Evolutionary conservation across 1,140 invertebrate species (phyloP), one percentile per base, ranked within the genome.

Genomic region (Drosophila orena): DNA sequence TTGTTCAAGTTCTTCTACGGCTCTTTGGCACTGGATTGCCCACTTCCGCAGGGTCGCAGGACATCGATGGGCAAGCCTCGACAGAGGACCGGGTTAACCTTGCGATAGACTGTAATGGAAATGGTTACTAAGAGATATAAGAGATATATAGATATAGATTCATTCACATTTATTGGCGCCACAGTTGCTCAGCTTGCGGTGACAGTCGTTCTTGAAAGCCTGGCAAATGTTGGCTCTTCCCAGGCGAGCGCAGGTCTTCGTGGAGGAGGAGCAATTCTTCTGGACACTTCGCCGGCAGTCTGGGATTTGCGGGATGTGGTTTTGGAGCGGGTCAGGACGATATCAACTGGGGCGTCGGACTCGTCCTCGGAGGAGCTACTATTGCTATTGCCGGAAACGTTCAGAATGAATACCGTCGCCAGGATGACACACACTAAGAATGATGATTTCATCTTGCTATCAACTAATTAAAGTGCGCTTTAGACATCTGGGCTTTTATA

Each of bases 181-280:
- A 35, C 79, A 81, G 27, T 77, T 68, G 20, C 43, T 37, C 14
- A 66, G 6, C 12, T 49, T 17, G 0, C 59, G 66, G 3, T 60
- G 22, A 27, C 79, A 81, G 12, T 77, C 47, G 22, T 77, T 68
- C 15, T 11, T 14, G 12, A 66, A 65, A 30, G 60, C 60, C 27
- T 66, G 38, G 37, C 79, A 81, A 8, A 77, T 47, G 37, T 81
- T 81, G 17, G 73, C 74, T 11, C 30, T 55, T 17, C 43, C 68
- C 3, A 59, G 30, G 1, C 79, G 79, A 0, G 30, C 55, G 7
- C 79, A 81, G 15, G 38, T 35, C 12, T 12, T 40, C 5, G 10
- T 22, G 2, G 46, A 2, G 8, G 58, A 57, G 0, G 34, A 50
- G 35, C 72, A 75, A 4, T 20, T 35, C 5, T 2, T 64, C 20